These are phyloP conservation scores for Odiellus spinosus DNA, from an alignment of 2,888 invertebrate species.

Conservation along the genomic window DNA sequence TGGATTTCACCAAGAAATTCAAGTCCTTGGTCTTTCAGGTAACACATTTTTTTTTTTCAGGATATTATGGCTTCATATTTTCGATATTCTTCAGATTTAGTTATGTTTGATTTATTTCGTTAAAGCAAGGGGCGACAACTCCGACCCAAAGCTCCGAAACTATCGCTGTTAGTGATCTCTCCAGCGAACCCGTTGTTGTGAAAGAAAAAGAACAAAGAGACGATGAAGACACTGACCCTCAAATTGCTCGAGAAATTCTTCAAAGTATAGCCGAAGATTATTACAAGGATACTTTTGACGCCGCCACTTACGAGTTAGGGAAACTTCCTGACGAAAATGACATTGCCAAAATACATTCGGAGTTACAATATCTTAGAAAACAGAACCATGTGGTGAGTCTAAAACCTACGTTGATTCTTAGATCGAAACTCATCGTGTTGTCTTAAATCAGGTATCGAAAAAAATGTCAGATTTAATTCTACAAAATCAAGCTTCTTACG, in stretches of 20 bases:
- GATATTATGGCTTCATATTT: background rate
- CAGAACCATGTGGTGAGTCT: constrained; percentile 61
- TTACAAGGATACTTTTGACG: background rate
- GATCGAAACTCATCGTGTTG: too few species aligned
- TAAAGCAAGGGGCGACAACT: too few species aligned
- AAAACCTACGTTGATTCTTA: background rate
- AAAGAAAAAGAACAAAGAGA: too few species aligned
- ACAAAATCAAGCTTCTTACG: constrained; percentile 74
- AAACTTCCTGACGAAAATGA: background rate
- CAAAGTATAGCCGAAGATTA: too few species aligned
- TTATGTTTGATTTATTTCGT: too few species aligned
- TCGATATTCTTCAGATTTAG: background rate
- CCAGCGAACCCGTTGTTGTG: too few species aligned
- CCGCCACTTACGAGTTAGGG: background rate
- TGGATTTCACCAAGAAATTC: constrained; percentile 15
- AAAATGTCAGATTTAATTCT: constrained; percentile 82
- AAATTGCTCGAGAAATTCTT: too few species aligned
- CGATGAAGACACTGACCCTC: too few species aligned
- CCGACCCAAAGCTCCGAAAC: too few species aligned
- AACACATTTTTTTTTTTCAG: too few species aligned
- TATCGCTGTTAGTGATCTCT: too few species aligned
- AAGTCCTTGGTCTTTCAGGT: constrained; percentile 8
- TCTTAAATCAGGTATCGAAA: constrained; percentile 55
- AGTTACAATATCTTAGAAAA: background rate
- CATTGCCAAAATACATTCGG: background rate